Evolutionary conservation across 2,888 invertebrate species (phyloP).

Genomic region (Drosophila prostipennis): DNA sequence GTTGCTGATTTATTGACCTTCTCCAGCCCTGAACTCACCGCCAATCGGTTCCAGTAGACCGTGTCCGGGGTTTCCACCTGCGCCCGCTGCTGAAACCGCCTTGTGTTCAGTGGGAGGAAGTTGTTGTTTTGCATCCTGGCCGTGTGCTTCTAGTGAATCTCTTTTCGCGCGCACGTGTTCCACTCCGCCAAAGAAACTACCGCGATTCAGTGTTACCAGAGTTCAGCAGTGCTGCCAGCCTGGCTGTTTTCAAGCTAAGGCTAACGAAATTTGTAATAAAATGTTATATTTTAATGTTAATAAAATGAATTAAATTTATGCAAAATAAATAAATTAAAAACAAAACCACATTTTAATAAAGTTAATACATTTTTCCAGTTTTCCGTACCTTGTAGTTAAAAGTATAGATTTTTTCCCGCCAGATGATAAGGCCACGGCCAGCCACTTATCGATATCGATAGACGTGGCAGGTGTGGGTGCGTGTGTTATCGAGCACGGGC

Average conservation of each 20-base stretch:
- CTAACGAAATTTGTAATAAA: too few species aligned
- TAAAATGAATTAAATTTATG: too few species aligned
- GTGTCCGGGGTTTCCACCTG: conserved; percentile 90
- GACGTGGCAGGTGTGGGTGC: conserved; percentile 2
- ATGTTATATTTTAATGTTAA: too few species aligned
- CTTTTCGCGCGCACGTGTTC: conserved; percentile 22
- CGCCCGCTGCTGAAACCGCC: conserved; percentile 75
- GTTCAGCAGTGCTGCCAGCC: background rate
- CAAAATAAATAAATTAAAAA: too few species aligned
- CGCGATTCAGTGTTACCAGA: background rate
- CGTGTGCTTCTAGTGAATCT: background rate
- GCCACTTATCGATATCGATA: conserved; percentile 26
- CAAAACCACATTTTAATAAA: too few species aligned
- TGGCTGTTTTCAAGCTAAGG: background rate
- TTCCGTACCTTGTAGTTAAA: too few species aligned
- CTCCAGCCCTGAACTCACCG: conserved; percentile 85
- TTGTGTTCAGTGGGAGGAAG: conserved; percentile 79
- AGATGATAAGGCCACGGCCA: background rate
- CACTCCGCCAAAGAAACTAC: background rate
- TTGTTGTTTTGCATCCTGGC: conserved; percentile 27
- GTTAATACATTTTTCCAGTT: too few species aligned
- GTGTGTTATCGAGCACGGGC: conserved; percentile 4
- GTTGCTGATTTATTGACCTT: background rate
- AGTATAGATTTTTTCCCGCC: background rate
- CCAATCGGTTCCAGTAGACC: conserved; percentile 94